phyloP scores from a whole-genome alignment of 2,113 vertebrate species.

The Gymnobelideus leadbeateri region DNA sequence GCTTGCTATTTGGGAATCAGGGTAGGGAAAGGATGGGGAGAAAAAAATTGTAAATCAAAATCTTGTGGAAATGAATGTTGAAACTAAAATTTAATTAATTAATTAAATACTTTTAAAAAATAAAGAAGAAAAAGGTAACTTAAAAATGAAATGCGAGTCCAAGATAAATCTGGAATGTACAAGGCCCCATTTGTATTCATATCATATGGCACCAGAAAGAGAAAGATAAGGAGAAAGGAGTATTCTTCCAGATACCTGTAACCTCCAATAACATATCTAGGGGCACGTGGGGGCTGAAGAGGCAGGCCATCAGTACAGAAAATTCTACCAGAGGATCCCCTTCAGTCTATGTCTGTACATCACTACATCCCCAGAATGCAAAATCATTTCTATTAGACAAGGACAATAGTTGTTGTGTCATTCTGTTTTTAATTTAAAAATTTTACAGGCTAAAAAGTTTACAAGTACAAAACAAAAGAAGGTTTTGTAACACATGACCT shows the following conservation, averaged over 20 bases:
- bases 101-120: no score
- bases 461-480: neutral
- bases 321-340: neutral
- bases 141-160: neutral
- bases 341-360: neutral
- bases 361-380: neutral
- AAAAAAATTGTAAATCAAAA: no score
- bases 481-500: neutral
- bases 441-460: neutral
- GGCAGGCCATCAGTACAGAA: neutral
- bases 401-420: neutral
- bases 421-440: neutral
- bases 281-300: neutral
- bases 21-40: no score
- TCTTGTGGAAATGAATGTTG: no score
- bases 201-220: slow-evolving; percentile 5
- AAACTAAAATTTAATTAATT: no score
- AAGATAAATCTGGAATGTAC: neutral
- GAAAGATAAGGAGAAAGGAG: neutral
- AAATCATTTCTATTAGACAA: neutral
- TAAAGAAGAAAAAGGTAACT: neutral
- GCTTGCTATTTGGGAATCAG: no score
- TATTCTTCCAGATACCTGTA: neutral
- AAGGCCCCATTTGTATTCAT: neutral
- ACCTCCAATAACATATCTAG: neutral